Conservation (phyloP, 2,888 invertebrate genomes). For the Amorpha juglandis region DNA sequence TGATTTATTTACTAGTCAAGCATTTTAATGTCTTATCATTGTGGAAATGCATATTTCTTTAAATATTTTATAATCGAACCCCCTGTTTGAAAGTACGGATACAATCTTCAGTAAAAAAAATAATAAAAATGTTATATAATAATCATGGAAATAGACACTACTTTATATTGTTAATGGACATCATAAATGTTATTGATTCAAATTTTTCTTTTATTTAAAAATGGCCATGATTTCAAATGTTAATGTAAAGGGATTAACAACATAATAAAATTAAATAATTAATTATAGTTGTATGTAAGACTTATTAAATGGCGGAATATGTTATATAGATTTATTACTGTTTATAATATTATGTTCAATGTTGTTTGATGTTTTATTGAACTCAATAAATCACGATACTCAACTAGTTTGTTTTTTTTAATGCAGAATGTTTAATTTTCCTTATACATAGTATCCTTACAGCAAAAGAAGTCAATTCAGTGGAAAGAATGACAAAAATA, state of each 20-base stretch:
- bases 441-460: too few relatives aligned
- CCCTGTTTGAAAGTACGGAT: background rate
- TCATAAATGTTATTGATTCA: too few relatives aligned
- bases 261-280: constrained; percentile 35
- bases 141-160: too few relatives aligned
- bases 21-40: constrained; percentile 32
- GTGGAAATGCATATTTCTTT: constrained; percentile 9
- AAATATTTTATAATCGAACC: background rate
- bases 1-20: constrained; percentile 42
- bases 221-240: constrained; percentile 30
- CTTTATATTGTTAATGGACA: too few relatives aligned
- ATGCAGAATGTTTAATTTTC: background rate
- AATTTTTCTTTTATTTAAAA: constrained; percentile 23
- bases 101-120: background rate
- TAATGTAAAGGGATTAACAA: constrained; percentile 42
- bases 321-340: constrained; percentile 16
- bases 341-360: constrained; percentile 38
- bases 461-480: too few relatives aligned
- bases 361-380: constrained; percentile 50
- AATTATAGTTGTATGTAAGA: constrained; percentile 24
- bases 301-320: constrained; percentile 26
- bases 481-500: too few relatives aligned
- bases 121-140: too few relatives aligned
- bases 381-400: constrained; percentile 51
- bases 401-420: constrained; percentile 31